These are phyloP conservation scores for Drosophila funebris DNA, from an alignment of 1,140 invertebrate species.

Conservation along the genomic window DNA sequence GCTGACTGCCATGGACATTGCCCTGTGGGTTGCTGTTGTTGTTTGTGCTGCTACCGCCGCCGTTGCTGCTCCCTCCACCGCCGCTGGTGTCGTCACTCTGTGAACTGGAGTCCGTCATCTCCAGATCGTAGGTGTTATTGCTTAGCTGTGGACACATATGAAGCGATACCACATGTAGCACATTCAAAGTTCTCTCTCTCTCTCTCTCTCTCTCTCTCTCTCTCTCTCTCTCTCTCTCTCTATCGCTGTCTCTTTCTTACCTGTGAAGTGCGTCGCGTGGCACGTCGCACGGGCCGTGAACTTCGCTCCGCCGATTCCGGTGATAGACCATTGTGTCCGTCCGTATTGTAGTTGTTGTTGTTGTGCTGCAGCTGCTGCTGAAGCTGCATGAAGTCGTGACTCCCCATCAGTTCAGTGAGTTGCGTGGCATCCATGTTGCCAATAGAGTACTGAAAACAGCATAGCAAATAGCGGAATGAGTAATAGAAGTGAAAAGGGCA, in stretches of 20 bases:
- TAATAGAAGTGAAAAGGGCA: no score
- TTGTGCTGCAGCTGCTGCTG: conserved; percentile 73
- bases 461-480: background rate
- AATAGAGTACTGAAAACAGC: background rate
- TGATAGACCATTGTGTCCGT: conserved; percentile 68
- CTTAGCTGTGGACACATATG: conserved; percentile 62
- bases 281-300: conserved; percentile 66
- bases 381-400: conserved; percentile 72
- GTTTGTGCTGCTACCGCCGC: conserved; percentile 71
- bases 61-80: conserved; percentile 82
- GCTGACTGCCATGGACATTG: conserved; percentile 27
- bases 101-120: conserved; percentile 83
- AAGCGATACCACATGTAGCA: background rate
- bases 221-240: background rate
- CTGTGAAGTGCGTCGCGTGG: conserved; percentile 78
- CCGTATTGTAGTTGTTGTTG: conserved; percentile 75
- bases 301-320: conserved; percentile 65
- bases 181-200: background rate
- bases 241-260: conserved; percentile 24
- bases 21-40: conserved; percentile 47
- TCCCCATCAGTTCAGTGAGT: conserved; percentile 72
- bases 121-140: conserved; percentile 83
- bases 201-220: no score
- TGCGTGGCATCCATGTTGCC: conserved; percentile 69
- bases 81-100: conserved; percentile 83